A percentile compares a stretch with the other conserved stretches of the same genome.
These are phyloP conservation scores for Acanthosepion pharaonis DNA, from an alignment of 2,888 invertebrate genomes.

Conservation along the genomic window DNA sequence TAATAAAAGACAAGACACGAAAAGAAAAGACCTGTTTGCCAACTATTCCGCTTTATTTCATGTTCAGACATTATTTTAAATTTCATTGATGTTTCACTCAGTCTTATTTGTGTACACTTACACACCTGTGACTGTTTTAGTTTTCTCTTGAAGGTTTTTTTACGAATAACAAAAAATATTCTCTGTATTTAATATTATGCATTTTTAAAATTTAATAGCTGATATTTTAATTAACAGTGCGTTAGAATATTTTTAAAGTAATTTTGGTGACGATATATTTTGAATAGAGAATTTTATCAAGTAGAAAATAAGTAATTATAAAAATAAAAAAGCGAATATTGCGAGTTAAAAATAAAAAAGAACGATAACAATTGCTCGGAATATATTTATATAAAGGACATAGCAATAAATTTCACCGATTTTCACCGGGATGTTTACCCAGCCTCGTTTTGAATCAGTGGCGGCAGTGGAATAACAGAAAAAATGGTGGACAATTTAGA, in stretches of 20 bases:
- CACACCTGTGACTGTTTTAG: too few relatives aligned
- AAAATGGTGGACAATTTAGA: slow-evolving; percentile 39
- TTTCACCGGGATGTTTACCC: slow-evolving; percentile 44
- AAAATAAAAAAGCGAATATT: background rate
- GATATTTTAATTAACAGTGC: background rate
- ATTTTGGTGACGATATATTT: background rate
- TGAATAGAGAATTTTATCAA: background rate
- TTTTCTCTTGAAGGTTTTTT: too few relatives aligned
- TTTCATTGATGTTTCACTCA: too few relatives aligned
- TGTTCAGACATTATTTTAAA: too few relatives aligned
- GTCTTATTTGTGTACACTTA: too few relatives aligned
- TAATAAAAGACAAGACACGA: too few relatives aligned
- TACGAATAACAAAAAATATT: too few relatives aligned
- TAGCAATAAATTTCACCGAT: slow-evolving; percentile 40
- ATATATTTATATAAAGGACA: slow-evolving; percentile 36
- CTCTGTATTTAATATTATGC: too few relatives aligned
- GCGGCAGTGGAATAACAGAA: slow-evolving; percentile 46
- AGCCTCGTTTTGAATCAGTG: slow-evolving; percentile 45
- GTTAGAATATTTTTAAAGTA: background rate
- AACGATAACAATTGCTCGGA: slow-evolving; percentile 24
- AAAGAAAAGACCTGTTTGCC: too few relatives aligned
- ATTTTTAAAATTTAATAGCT: background rate
- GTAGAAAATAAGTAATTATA: background rate
- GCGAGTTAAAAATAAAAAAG: background rate
- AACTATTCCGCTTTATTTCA: too few relatives aligned